phyloP scores from a whole-genome alignment of 2,113 vertebrate genomes.

The Tringa solitaria region DNA sequence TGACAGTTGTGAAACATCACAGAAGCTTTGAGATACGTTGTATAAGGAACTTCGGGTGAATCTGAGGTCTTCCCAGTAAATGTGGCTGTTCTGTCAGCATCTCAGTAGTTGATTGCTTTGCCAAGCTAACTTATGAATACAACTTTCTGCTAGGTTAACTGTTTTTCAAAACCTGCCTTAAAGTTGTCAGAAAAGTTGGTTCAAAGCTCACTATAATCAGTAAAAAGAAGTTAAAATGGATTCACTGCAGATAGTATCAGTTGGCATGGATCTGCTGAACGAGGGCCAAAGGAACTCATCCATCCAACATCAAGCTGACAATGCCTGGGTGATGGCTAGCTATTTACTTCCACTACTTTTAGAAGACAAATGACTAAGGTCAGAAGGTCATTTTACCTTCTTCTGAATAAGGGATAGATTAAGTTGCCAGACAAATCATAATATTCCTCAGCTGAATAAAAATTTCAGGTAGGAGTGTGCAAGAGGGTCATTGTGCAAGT shows the following conservation, averaged over 20 bases:
- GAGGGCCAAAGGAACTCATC: not conserved
- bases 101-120: not conserved
- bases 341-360: not conserved
- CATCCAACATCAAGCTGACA: not conserved
- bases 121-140: not conserved
- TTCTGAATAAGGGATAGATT: not conserved
- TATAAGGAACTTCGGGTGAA: rapidly evolving
- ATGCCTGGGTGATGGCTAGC: not conserved
- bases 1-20: not conserved
- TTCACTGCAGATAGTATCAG: not conserved
- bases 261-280: not conserved
- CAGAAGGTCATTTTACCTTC: not conserved
- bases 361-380: not conserved
- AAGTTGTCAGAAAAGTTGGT: not conserved
- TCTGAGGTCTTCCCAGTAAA: not conserved
- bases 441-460: not conserved
- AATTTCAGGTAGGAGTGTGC: not conserved
- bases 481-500: not conserved
- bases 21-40: not conserved
- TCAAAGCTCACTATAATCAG: not conserved
- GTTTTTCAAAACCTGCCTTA: not conserved
- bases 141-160: not conserved
- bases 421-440: not conserved
- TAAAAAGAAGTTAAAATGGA: not conserved
- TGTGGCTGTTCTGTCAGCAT: not conserved